Evolutionary conservation across 2,888 invertebrate species (phyloP).

Genomic region (Carcina quercana): DNA sequence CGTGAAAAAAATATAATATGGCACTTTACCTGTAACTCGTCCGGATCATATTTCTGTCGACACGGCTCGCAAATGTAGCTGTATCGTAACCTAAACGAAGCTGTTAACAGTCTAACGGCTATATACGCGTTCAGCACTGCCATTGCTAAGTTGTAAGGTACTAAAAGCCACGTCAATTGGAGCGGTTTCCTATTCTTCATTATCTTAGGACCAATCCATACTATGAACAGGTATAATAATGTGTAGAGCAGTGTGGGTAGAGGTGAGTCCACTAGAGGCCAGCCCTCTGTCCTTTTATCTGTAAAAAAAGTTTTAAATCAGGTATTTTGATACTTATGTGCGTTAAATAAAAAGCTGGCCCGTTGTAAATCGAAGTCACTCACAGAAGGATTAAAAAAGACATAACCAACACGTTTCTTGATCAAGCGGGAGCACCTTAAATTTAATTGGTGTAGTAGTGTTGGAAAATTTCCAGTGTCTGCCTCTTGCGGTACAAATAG

Average conservation of each 20-base stretch:
- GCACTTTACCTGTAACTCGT: slow-evolving; percentile 79
- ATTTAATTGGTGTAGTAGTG: too few relatives aligned
- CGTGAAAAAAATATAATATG: background rate
- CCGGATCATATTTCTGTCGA: slow-evolving; percentile 81
- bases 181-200: slow-evolving; percentile 87
- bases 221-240: slow-evolving; percentile 81
- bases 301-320: slow-evolving; percentile 48
- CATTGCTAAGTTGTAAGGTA: slow-evolving; percentile 91
- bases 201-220: slow-evolving; percentile 85
- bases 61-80: slow-evolving; percentile 92
- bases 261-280: slow-evolving; percentile 90
- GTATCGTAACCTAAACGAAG: slow-evolving; percentile 84
- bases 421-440: too few relatives aligned
- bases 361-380: too few relatives aligned
- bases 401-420: too few relatives aligned
- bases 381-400: too few relatives aligned
- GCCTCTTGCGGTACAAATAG: too few relatives aligned
- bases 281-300: slow-evolving; percentile 89
- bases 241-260: slow-evolving; percentile 82
- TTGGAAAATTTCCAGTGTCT: too few relatives aligned
- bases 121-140: slow-evolving; percentile 89
- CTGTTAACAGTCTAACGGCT: slow-evolving; percentile 82
- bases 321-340: too few relatives aligned
- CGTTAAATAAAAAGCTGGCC: too few relatives aligned
- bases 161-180: slow-evolving; percentile 81